phyloP scores from a whole-genome alignment of 2,888 invertebrate genomes.

The Euzetes globulus region DNA sequence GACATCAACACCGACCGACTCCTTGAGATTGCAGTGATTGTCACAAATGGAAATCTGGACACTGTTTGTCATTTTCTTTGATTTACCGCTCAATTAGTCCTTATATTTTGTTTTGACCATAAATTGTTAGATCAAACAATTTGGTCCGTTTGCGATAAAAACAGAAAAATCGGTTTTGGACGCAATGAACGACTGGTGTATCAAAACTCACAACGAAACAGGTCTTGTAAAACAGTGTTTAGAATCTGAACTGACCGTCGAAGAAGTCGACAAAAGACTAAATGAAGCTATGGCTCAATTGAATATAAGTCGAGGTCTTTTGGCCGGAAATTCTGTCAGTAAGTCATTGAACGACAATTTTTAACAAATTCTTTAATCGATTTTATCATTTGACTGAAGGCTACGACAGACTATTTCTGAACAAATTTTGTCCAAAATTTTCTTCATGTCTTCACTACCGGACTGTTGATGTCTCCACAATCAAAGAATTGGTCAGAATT shows the following conservation, averaged over 20 bases:
- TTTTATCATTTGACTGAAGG: slow-evolving; percentile 53
- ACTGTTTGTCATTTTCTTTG: slow-evolving; percentile 43
- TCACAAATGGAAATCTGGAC: slow-evolving; percentile 73
- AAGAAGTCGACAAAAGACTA: slow-evolving; percentile 34
- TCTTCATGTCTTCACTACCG: slow-evolving; percentile 77
- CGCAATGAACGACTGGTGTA: slow-evolving; percentile 78
- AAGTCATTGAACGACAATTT: not conserved
- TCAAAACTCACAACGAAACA: slow-evolving; percentile 61
- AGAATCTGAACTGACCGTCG: slow-evolving; percentile 33
- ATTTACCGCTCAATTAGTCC: not conserved
- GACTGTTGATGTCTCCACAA: slow-evolving; percentile 79
- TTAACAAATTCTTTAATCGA: not conserved
- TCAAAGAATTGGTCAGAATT: slow-evolving; percentile 60
- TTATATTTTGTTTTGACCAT: not conserved
- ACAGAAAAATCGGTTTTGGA: slow-evolving; percentile 55
- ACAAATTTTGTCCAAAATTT: slow-evolving; percentile 71
- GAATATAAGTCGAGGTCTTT: slow-evolving; percentile 35
- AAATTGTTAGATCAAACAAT: slow-evolving; percentile 1
- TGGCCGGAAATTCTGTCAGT: slow-evolving; percentile 71
- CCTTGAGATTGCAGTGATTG: slow-evolving; percentile 77
- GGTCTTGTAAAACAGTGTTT: slow-evolving; percentile 34
- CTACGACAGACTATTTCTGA: slow-evolving; percentile 73
- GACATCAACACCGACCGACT: slow-evolving; percentile 67
- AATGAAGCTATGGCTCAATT: slow-evolving; percentile 19
- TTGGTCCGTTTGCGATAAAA: slow-evolving; percentile 35